Base-by-base conservation (phyloP, 2,797 vertebrate genomes). In the Furcifer pardalis region DNA sequence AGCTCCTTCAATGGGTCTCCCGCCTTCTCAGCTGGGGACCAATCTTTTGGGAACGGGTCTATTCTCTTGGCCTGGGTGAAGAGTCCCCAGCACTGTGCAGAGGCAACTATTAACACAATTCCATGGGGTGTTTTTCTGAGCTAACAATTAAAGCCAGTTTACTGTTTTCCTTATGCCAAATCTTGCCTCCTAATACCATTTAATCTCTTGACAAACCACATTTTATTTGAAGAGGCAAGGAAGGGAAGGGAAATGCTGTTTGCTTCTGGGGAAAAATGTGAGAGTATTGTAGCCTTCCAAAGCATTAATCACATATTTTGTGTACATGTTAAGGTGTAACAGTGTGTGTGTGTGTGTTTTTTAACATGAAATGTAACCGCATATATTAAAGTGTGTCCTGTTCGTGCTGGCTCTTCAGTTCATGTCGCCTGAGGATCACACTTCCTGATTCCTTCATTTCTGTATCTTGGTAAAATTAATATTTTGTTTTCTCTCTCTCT, bases 1-100 rank as follows among this genome's bases (percentile, higher is more conserved):
- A 97, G 96, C 96, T 96, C 95, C 96, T 97, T 97, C 96, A 96
- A 94, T 85, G 84, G 87, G 89, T 94, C 92, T 93, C 95, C 95
- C 94, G 92, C 95, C 96, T 95, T 94, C 96, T 93, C 95, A 94
- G 94, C 94, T 91, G 95, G 95, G 92, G 92, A 91, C 88, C 84
- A 62, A 88, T 88, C 92, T 89, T 90, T 74, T 83, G 90, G 88
- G 90, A 93, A 89, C 82, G 86, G 92, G 85, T 86, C 87, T 86
- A 92, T 94, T 93, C 91, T 94, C 88, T 93, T 88, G 89, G 84
- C 6, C 23, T 89, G 91, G 90, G 93, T 92, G 89, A 92, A 93
- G 91, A 92, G 93, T 86, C 93, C 93, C 90, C 80, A n/a, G n/a
- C n/a, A 90, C 90, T 89, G 82, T 84, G 91, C 92, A 91, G 91